Evolutionary conservation across 92 coral and sea anemone species (phyloP), one percentile per base, ranked within the genome.

Genomic region (Meandrina meandrites): DNA sequence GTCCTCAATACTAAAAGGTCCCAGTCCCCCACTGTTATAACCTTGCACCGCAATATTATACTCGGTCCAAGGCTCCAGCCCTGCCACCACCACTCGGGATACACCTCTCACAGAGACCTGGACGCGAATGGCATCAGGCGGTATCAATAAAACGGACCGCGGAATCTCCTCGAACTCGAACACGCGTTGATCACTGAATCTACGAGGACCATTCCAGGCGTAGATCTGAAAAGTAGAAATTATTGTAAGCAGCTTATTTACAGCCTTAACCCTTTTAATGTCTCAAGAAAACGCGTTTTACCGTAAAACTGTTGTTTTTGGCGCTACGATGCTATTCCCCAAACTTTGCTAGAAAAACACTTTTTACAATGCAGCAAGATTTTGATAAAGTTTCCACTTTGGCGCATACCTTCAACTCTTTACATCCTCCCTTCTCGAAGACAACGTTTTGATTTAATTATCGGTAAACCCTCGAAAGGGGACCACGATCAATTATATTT

Each of bases 1-100:
- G 14, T 6, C 1, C 6, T 79, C 9, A 0, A 4, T 1, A 32
- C 56, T 21, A 69, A 0, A 0, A 0, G 84, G 84, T 18, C 94
- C 92, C 13, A 30, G 14, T 32, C 95, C 95, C 7, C 82, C 93
- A 67, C 82, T 87, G 84, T 90, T 92, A 21, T 86, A 91, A 11
- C 84, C 95, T 11, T 10, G 35, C 16, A 92, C 87, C 2, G 18
- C 18, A 72, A 92, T 9, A 15, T 16, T 31, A 72, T 90, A 90
- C 15, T 9, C 3, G 53, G 84, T 86, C 82, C 70, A 87, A 14
- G 95, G 84, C 18, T 32, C 22, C 1, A 92, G 91, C 18, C 87
- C 93, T 9, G 34, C 27, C 51, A 87, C 83, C 17, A 87, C 87
- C 66, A 48, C 90, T 32, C 74, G 35, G 24, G 82, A 50, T 75